Evolutionary conservation across 2,888 invertebrate species (phyloP).

Genomic region (Acleris laterana): DNA sequence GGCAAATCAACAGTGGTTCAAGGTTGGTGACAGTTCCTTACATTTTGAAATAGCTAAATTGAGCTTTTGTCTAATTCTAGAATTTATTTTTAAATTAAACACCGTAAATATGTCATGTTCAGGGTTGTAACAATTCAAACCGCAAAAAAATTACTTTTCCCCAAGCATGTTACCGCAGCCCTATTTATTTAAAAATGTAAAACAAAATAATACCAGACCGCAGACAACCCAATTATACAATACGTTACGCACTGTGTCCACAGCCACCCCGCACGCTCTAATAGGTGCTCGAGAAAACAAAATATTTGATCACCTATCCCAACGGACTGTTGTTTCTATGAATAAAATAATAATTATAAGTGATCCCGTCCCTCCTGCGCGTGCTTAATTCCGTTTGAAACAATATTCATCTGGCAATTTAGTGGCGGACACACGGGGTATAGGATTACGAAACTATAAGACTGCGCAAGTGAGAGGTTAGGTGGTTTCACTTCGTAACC

Average conservation of each 20-base stretch:
- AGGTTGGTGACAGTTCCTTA: no score
- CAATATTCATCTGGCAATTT: slow-evolving; percentile 82
- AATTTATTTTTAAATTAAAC: no score
- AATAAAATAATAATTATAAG: slow-evolving; percentile 86
- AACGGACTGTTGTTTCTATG: slow-evolving; percentile 82
- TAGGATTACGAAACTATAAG: background rate
- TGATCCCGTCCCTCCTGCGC: slow-evolving; percentile 74
- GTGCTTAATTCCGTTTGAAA: slow-evolving; percentile 83
- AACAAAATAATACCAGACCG: slow-evolving; percentile 21
- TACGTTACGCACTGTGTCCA: slow-evolving; percentile 37
- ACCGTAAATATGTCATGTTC: background rate
- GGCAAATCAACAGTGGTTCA: no score
- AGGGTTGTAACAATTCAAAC: background rate
- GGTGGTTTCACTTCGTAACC: no score
- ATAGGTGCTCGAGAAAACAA: slow-evolving; percentile 75
- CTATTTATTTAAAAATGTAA: slow-evolving; percentile 11
- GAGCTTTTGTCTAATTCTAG: no score
- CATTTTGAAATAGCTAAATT: no score
- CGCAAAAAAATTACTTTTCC: background rate
- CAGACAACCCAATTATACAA: slow-evolving; percentile 36
- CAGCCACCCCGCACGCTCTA: slow-evolving; percentile 53
- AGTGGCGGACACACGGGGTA: slow-evolving; percentile 56
- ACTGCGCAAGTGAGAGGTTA: background rate
- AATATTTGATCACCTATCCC: slow-evolving; percentile 82
- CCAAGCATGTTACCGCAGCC: background rate